phyloP scores from a whole-genome alignment of 2,888 invertebrate species.

The Athalia cordata region DNA sequence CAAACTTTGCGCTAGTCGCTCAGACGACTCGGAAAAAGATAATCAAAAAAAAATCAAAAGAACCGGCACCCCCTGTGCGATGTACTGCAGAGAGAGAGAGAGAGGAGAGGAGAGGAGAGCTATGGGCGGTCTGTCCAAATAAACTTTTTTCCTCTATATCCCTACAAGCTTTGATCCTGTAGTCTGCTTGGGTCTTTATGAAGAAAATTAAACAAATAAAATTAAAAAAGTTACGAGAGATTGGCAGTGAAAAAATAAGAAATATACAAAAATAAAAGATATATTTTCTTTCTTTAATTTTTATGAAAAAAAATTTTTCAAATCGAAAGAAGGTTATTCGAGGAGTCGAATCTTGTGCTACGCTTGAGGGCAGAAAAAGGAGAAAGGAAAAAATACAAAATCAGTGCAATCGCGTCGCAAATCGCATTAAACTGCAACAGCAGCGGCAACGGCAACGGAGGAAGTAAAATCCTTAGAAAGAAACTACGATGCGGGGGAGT shows the following conservation, averaged over 20 bases:
- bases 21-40: conserved; percentile 8
- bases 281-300: no score
- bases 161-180: no score
- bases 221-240: neutral
- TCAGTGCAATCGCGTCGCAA: conserved; percentile 12
- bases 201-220: no score
- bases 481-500: neutral
- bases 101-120: no score
- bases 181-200: no score
- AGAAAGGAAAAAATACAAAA: neutral
- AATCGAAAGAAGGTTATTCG: neutral
- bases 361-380: no score
- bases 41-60: conserved; percentile 27
- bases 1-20: neutral
- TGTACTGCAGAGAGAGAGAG: neutral
- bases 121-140: no score
- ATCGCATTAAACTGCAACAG: conserved; percentile 13
- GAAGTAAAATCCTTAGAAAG: conserved; percentile 4
- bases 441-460: neutral
- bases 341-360: neutral
- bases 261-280: no score
- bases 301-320: no score
- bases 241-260: no score
- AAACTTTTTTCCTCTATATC: no score
- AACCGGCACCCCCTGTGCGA: neutral